phyloP scores from a whole-genome alignment of 1,140 invertebrate species.

The Wasmannia auropunctata region DNA sequence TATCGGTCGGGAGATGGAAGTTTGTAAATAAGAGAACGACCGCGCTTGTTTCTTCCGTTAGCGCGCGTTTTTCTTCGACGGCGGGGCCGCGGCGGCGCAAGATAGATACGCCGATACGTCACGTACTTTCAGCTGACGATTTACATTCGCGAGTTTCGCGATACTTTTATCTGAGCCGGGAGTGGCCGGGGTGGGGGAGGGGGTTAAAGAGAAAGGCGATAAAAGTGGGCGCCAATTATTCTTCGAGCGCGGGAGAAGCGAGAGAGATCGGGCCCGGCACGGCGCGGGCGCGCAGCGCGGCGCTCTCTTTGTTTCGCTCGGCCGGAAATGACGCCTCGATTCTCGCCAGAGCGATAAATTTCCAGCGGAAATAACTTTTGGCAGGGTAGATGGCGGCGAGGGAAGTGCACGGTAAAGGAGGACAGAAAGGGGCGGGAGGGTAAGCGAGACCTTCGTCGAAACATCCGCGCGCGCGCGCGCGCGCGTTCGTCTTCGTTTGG shows the following conservation, averaged over 20 bases:
- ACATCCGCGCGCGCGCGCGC: slow-evolving; percentile 36
- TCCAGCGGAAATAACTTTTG: slow-evolving; percentile 75
- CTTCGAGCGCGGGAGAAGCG: slow-evolving; percentile 53
- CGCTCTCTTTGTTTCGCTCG: slow-evolving; percentile 71
- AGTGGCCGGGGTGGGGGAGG: background rate
- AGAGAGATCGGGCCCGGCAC: slow-evolving; percentile 43
- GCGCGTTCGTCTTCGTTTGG: slow-evolving; percentile 42
- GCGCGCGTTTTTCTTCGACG: slow-evolving; percentile 13
- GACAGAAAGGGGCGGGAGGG: slow-evolving; percentile 29
- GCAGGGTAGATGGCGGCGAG: slow-evolving; percentile 58
- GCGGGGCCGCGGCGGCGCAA: background rate
- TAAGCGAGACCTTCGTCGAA: slow-evolving; percentile 20
- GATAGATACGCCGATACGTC: slow-evolving; percentile 48
- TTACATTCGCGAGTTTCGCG: slow-evolving; percentile 56
- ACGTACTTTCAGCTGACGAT: slow-evolving; percentile 53
- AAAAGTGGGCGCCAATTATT: slow-evolving; percentile 71
- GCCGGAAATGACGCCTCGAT: slow-evolving; percentile 74
- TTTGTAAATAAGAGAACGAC: slow-evolving; percentile 51
- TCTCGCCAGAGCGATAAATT: slow-evolving; percentile 74
- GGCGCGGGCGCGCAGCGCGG: background rate
- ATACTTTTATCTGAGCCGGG: slow-evolving; percentile 38
- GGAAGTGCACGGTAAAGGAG: slow-evolving; percentile 41
- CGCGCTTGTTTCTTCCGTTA: slow-evolving; percentile 40
- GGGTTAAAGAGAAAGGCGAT: slow-evolving; percentile 48
- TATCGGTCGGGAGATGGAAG: slow-evolving; percentile 10